Conservation (phyloP, 2,797 vertebrate genomes). For the Propithecus deckenii region DNA sequence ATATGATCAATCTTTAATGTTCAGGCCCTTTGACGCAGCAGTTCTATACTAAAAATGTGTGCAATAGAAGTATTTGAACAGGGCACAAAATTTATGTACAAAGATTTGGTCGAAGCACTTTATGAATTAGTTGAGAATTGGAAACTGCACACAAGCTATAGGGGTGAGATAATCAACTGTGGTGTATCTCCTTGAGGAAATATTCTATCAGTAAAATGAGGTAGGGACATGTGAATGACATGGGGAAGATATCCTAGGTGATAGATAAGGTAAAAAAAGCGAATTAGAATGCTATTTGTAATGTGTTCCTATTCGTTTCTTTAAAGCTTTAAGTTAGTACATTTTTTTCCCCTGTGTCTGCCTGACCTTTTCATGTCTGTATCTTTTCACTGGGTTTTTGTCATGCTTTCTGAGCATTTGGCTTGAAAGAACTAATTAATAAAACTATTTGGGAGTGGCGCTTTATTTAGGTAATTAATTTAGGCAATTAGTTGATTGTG, state of each 20-base stretch:
- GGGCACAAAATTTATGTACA: background rate
- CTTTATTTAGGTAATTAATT: background rate
- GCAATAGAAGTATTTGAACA: background rate
- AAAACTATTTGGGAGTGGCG: background rate
- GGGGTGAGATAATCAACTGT: background rate
- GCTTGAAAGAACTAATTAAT: background rate
- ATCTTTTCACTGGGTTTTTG: background rate
- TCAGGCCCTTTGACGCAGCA: background rate
- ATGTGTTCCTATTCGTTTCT: background rate
- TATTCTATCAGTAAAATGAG: background rate
- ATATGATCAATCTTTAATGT: background rate
- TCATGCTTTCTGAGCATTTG: background rate
- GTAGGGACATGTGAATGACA: background rate
- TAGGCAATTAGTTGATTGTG: background rate
- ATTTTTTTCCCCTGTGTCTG: background rate
- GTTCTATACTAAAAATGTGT: background rate
- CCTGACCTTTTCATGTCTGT: background rate
- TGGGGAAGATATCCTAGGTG: background rate
- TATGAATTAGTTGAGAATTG: background rate
- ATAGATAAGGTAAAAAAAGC: background rate
- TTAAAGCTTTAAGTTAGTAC: background rate
- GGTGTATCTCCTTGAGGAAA: background rate
- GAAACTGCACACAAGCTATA: background rate
- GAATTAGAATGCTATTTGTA: background rate
- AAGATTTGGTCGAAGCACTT: background rate